phyloP scores from a whole-genome alignment of 2,113 vertebrate genomes.

The Petrocephalus zakoni region DNA sequence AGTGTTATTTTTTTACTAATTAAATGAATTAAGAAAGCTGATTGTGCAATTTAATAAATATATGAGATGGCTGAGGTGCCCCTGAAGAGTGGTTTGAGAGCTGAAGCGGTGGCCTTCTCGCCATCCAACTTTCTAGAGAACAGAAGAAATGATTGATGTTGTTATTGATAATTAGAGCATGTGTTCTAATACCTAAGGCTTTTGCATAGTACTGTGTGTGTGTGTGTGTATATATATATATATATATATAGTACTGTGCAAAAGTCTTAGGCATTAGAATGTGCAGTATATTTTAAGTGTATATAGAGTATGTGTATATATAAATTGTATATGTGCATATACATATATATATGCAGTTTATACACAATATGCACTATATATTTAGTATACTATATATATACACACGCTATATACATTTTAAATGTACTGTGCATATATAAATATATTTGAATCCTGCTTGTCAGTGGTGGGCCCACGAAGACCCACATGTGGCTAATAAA shows the following conservation, averaged over 20 bases:
- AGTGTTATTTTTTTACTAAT: neutral
- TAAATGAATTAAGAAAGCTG: neutral
- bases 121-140: neutral
- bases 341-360: neutral
- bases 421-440: no score
- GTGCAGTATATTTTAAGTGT: no score
- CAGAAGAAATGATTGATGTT: neutral
- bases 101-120: neutral
- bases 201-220: neutral
- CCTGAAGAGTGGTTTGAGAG: neutral
- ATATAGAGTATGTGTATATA: no score
- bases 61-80: neutral
- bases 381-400: neutral
- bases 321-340: neutral
- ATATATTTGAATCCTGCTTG: constrained; percentile 37
- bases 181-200: no score
- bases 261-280: no score
- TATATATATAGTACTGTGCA: neutral
- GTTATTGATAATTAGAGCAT: no score
- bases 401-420: neutral
- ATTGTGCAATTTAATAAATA: neutral
- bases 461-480: constrained; percentile 43
- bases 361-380: no score
- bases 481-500: constrained; percentile 46
- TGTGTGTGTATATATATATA: neutral